Evolutionary conservation across 2,888 invertebrate species (phyloP).

Genomic region (Apodemia mormo): DNA sequence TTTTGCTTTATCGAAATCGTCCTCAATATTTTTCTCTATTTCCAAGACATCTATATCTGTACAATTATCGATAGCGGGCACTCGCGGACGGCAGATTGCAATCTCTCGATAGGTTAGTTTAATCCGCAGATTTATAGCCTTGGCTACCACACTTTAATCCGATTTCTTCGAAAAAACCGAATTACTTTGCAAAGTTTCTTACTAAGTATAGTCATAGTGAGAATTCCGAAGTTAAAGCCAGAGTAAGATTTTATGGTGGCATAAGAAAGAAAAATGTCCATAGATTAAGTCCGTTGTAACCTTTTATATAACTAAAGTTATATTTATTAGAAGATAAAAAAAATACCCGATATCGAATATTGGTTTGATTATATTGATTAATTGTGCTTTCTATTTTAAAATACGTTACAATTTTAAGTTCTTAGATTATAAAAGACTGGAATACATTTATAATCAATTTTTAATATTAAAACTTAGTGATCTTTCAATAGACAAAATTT

Average conservation of each 20-base stretch:
- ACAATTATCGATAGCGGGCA: constrained; percentile 69
- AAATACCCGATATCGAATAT: no score
- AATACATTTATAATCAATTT: no score
- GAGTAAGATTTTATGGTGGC: background rate
- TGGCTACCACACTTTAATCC: constrained; percentile 65
- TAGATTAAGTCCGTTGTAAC: background rate
- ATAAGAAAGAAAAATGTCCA: background rate
- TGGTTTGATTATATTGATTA: no score
- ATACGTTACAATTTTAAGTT: no score
- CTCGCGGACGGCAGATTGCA: constrained; percentile 65
- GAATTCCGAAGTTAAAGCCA: background rate
- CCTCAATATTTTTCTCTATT: constrained; percentile 38
- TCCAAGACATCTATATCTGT: constrained; percentile 61
- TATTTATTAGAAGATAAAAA: no score
- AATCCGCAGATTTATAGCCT: constrained; percentile 73
- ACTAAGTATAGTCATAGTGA: constrained; percentile 9
- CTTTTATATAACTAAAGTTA: no score
- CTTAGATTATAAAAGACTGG: no score
- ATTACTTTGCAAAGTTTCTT: constrained; percentile 35
- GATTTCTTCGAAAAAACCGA: constrained; percentile 53
- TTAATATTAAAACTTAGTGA: no score
- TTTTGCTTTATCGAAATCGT: constrained; percentile 36
- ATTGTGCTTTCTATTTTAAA: no score
- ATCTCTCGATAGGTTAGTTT: constrained; percentile 73
- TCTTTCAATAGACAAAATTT: no score